Conservation (phyloP, 2,888 invertebrate species). For the Agrotis exclamationis region DNA sequence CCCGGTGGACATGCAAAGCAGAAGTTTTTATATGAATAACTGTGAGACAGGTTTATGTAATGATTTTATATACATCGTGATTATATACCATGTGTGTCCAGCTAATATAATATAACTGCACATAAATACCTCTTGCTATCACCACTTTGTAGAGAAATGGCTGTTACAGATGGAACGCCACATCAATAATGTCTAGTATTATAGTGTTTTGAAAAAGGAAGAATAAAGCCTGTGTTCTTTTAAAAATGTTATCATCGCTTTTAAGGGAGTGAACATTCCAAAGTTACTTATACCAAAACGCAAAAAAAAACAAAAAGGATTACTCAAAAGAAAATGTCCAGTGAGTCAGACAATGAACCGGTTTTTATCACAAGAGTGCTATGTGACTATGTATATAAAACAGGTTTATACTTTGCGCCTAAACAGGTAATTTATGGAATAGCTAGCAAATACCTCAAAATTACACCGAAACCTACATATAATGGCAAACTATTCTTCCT, state of each 20-base stretch:
- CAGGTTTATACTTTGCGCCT: constrained; percentile 45
- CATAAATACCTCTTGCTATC: constrained; percentile 25
- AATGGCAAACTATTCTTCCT: constrained; percentile 47
- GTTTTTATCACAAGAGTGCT: constrained; percentile 57
- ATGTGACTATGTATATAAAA: constrained; percentile 55
- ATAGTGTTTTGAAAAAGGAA: not conserved
- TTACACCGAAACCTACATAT: constrained; percentile 54
- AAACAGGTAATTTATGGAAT: constrained; percentile 53
- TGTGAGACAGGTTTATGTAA: constrained; percentile 69
- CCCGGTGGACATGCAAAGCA: constrained; percentile 68
- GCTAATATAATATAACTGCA: constrained; percentile 47
- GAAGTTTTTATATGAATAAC: constrained; percentile 72
- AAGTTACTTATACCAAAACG: constrained; percentile 1
- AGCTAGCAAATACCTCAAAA: constrained; percentile 33
- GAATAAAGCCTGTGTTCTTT: not conserved
- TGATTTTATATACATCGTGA: constrained; percentile 50
- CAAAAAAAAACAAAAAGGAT: constrained; percentile 30
- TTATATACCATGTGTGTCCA: constrained; percentile 36
- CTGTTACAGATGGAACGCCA: not conserved
- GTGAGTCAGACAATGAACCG: constrained; percentile 51
- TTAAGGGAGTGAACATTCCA: not conserved
- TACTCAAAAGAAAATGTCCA: constrained; percentile 46
- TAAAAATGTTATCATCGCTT: not conserved
- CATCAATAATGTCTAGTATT: not conserved
- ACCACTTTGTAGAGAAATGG: constrained; percentile 1